phyloP scores from a whole-genome alignment of 2,113 vertebrate species.

The Butorides virescens region DNA sequence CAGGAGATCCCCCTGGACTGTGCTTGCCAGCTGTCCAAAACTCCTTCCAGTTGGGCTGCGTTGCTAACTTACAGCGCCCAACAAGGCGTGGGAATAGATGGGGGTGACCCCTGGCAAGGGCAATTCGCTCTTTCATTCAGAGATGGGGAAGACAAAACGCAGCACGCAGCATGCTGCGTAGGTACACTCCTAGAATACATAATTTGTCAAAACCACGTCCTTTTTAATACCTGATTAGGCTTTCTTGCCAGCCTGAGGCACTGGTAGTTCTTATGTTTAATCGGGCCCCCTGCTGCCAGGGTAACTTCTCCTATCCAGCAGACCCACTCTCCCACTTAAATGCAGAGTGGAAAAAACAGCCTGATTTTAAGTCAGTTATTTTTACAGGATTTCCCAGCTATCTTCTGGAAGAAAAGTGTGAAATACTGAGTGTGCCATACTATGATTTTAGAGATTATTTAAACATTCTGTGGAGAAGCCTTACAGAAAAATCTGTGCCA shows the following conservation, averaged over 20 bases:
- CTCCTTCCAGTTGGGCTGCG: conserved; percentile 23
- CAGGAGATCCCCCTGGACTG: conserved; percentile 23
- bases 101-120: conserved; percentile 43
- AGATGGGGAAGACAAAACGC: not conserved
- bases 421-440: not conserved
- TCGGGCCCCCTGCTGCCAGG: not conserved
- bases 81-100: conserved; percentile 28
- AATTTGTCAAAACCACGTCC: conserved; percentile 70
- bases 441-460: not conserved
- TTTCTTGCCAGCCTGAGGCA: conserved; percentile 34
- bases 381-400: not conserved
- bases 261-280: conserved; percentile 45
- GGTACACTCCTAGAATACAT: conserved; percentile 43
- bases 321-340: not conserved
- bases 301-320: not conserved
- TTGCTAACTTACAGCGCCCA: not conserved
- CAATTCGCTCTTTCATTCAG: conserved; percentile 42
- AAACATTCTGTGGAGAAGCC: not conserved
- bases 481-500: not conserved
- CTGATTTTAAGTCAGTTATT: not conserved
- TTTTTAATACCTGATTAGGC: conserved; percentile 58
- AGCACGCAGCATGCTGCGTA: conserved; percentile 30
- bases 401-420: not conserved
- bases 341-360: not conserved
- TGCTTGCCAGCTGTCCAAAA: conserved; percentile 64